These are phyloP conservation scores for Montipora cactus DNA, from an alignment of 64 coral and sea anemone genomes.

Conservation along the genomic window DNA sequence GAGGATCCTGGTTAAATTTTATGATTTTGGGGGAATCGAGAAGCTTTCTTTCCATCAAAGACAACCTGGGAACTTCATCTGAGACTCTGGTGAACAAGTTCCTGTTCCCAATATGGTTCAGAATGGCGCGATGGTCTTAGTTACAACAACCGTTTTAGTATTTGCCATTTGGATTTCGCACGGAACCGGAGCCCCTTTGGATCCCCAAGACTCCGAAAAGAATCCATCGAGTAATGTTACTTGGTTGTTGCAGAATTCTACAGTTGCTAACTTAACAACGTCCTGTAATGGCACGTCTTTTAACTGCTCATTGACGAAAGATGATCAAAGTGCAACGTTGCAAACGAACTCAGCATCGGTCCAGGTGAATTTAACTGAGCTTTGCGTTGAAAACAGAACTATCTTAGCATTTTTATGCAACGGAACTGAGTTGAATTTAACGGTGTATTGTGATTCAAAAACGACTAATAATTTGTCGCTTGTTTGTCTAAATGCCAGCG, in stretches of 20 bases:
- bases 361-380: slow-evolving; percentile 39
- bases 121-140: neutral
- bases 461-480: slow-evolving; percentile 19
- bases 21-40: neutral
- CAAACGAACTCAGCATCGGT: slow-evolving; percentile 12
- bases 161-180: neutral
- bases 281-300: slow-evolving; percentile 57
- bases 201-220: neutral
- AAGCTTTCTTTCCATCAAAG: neutral
- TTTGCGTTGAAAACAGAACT: slow-evolving; percentile 44
- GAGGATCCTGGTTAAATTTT: neutral
- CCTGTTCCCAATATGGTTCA: neutral
- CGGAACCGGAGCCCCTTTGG: slow-evolving; percentile 14
- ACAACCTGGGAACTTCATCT: neutral
- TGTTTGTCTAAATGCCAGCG: slow-evolving; percentile 44
- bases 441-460: slow-evolving; percentile 28
- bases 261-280: slow-evolving; percentile 15
- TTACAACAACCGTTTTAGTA: neutral
- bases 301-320: slow-evolving; percentile 1
- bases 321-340: neutral
- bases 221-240: neutral
- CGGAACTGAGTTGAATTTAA: slow-evolving; percentile 59
- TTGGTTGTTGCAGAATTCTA: slow-evolving; percentile 16
- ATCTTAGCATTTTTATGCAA: slow-evolving; percentile 6
- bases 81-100: neutral